Evolutionary conservation across 2,888 invertebrate species (phyloP).

Genomic region (Rhynchonema sp.): DNA sequence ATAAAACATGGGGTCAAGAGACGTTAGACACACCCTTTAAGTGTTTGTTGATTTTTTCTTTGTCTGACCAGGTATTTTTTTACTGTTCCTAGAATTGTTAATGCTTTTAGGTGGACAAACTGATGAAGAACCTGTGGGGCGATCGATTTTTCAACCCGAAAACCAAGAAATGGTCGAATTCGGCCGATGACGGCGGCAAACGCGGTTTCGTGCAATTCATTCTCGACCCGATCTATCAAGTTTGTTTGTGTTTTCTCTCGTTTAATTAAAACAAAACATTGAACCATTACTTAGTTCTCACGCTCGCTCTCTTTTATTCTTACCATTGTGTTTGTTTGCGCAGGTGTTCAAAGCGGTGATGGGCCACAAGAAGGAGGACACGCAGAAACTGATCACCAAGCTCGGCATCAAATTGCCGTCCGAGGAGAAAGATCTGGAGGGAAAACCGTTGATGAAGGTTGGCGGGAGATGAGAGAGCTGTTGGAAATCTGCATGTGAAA

Average conservation of each 20-base stretch:
- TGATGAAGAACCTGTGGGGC: slow-evolving; percentile 88
- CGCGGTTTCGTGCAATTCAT: slow-evolving; percentile 98
- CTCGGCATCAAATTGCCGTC: slow-evolving; percentile 72
- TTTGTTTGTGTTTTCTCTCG: slow-evolving; percentile 28
- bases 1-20: no score
- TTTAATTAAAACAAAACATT: no score
- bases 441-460: slow-evolving; percentile 79
- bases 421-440: slow-evolving; percentile 89
- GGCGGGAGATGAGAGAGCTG: no score
- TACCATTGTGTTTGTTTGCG: no score
- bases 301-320: no score
- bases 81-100: slow-evolving; percentile 12
- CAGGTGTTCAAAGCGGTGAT: slow-evolving; percentile 58
- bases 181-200: slow-evolving; percentile 52
- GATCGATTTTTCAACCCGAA: slow-evolving; percentile 94
- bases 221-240: slow-evolving; percentile 94
- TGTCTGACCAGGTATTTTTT: neutral
- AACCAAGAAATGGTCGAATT: slow-evolving; percentile 85
- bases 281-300: no score
- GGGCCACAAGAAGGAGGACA: slow-evolving; percentile 87
- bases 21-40: neutral
- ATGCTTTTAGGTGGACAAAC: slow-evolving; percentile 62
- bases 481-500: no score
- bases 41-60: no score
- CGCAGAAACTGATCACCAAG: slow-evolving; percentile 63